Evolutionary conservation across 2,888 invertebrate species (phyloP).

Genomic region (Doris montereyensis): DNA sequence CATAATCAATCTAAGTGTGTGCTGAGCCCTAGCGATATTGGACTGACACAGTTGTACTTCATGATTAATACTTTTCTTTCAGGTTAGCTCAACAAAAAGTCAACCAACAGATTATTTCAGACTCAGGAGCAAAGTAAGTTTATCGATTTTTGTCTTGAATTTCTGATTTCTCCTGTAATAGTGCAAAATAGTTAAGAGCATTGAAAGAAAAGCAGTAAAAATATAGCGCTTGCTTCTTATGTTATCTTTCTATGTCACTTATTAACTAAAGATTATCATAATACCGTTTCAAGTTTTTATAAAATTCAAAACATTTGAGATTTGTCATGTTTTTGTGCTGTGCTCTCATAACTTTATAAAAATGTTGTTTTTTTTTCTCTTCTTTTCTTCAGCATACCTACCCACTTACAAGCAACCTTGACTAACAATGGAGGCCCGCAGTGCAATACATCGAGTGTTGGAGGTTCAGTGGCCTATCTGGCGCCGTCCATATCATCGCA

Average conservation of each 20-base stretch:
- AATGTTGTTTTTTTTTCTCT: not conserved
- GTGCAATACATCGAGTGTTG: not conserved
- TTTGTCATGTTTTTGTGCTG: too few relatives aligned
- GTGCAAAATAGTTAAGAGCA: too few relatives aligned
- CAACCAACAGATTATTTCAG: too few relatives aligned
- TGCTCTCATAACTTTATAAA: not conserved
- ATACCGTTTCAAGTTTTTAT: not conserved
- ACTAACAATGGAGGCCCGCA: not conserved
- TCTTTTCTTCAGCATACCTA: slow-evolving; percentile 27
- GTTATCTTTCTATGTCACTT: not conserved
- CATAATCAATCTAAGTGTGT: too few relatives aligned
- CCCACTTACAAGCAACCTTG: slow-evolving; percentile 30
- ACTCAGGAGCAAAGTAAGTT: too few relatives aligned
- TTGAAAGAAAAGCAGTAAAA: too few relatives aligned
- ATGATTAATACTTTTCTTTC: not conserved
- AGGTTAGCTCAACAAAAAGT: too few relatives aligned
- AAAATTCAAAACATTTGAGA: too few relatives aligned
- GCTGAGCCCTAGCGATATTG: not conserved
- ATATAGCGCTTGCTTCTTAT: too few relatives aligned
- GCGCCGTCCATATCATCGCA: not conserved
- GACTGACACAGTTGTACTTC: not conserved
- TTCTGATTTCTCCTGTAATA: too few relatives aligned
- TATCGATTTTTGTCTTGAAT: too few relatives aligned
- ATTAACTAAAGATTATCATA: not conserved
- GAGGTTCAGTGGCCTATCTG: not conserved